Conservation (phyloP, 1,140 invertebrate genomes). For the Luehdorfia chinensis region DNA sequence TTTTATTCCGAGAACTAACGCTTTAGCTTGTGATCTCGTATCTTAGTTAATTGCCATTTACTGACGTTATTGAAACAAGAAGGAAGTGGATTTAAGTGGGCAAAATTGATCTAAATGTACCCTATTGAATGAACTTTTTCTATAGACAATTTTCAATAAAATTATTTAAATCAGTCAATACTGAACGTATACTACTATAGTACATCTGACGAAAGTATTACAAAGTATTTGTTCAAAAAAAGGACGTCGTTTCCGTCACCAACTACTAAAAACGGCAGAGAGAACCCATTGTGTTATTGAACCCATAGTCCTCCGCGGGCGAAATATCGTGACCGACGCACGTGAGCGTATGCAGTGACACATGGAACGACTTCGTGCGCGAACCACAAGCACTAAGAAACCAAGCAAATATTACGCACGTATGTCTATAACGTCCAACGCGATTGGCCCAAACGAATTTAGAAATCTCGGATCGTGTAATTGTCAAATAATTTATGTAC, state of each 20-base stretch:
- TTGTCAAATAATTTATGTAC: conserved; percentile 51
- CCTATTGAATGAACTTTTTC: too few species aligned
- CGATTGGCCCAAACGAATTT: conserved; percentile 30
- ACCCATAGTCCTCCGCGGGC: conserved; percentile 41
- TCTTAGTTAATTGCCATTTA: conserved; percentile 40
- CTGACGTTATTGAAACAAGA: not conserved
- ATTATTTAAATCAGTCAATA: too few species aligned
- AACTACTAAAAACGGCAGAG: conserved; percentile 45
- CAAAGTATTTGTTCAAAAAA: conserved; percentile 43
- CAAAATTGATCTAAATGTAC: too few species aligned
- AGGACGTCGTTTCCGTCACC: conserved; percentile 46
- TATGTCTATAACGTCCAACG: too few species aligned
- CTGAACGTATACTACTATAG: too few species aligned
- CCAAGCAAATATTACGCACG: conserved; percentile 6
- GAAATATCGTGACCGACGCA: conserved; percentile 38
- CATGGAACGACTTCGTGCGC: conserved; percentile 24
- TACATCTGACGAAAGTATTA: conserved; percentile 36
- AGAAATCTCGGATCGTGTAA: conserved; percentile 37
- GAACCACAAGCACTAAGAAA: conserved; percentile 26
- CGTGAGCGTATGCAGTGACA: conserved; percentile 43
- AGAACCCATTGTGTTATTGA: too few species aligned
- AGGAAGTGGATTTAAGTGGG: too few species aligned
- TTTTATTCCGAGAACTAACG: conserved; percentile 45
- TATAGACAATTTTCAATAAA: too few species aligned
- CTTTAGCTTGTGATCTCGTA: conserved; percentile 70